Conservation (phyloP, 64 coral and sea anemone genomes). For the Actinia equina region DNA sequence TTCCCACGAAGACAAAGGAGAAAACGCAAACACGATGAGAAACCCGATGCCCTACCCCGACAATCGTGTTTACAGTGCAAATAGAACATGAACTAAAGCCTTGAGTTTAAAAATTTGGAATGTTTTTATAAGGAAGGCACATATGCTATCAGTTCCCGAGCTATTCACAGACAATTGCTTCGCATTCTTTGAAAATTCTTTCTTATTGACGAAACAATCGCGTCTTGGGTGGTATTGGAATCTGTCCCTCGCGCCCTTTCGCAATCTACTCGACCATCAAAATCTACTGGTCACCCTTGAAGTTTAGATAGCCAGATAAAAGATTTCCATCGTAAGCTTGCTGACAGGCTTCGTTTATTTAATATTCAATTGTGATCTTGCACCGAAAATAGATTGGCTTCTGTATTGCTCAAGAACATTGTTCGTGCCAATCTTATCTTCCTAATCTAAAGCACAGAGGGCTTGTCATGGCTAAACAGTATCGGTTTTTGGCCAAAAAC, state of each 20-base stretch:
- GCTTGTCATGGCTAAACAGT: not conserved
- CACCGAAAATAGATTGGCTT: not conserved
- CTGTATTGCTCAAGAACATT: not conserved
- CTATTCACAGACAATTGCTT: constrained; percentile 15
- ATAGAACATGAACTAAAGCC: constrained; percentile 1
- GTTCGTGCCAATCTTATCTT: not conserved
- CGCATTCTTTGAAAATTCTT: not conserved
- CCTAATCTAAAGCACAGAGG: not conserved
- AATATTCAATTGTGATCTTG: constrained; percentile 2
- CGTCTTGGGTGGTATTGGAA: not conserved
- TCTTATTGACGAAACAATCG: not conserved
- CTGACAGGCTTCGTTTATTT: constrained; percentile 1
- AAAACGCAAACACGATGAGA: not conserved
- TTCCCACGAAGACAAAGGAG: constrained; percentile 9
- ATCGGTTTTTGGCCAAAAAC: not conserved
- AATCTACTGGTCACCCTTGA: not conserved
- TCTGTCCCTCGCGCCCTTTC: not conserved
- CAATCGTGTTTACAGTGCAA: constrained; percentile 11
- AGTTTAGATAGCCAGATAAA: constrained; percentile 15
- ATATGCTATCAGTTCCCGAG: constrained; percentile 16
- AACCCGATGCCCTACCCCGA: not conserved
- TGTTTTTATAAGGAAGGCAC: constrained; percentile 5
- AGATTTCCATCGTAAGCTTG: not conserved
- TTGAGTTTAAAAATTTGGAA: constrained; percentile 1
- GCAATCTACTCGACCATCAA: constrained; percentile 2